A percentile compares a stretch with the other conserved stretches of the same genome.
Evolutionary conservation across 1,140 invertebrate species (phyloP).

Genomic region (Agrypnia vestita): DNA sequence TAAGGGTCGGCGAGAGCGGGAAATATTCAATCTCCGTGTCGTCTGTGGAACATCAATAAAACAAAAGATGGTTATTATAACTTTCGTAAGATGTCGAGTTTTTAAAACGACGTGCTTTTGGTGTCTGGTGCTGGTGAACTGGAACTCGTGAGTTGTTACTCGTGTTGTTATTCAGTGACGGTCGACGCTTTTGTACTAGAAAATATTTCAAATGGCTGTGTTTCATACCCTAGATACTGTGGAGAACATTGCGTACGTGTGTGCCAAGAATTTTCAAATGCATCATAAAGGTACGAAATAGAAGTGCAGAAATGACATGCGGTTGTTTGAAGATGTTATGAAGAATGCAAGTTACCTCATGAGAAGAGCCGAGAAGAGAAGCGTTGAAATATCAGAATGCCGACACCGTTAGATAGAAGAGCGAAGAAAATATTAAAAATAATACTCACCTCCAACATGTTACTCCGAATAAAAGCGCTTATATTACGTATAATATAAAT

Average conservation of each 20-base stretch:
- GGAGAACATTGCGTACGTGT: conserved; percentile 26
- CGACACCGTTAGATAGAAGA: conserved; percentile 32
- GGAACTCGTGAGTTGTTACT: conserved; percentile 19
- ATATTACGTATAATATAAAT: background rate
- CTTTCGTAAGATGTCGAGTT: conserved; percentile 2
- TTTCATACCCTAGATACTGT: conserved; percentile 4
- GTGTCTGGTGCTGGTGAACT: conserved; percentile 24
- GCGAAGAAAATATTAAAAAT: background rate
- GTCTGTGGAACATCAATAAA: conserved; percentile 74
- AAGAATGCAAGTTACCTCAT: conserved; percentile 29
- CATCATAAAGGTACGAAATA: background rate
- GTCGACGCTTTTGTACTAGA: background rate
- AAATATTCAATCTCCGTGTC: conserved; percentile 85
- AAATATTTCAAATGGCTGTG: conserved; percentile 6
- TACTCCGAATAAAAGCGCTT: conserved; percentile 37
- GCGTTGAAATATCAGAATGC: conserved; percentile 25
- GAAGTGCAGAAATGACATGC: conserved; percentile 6
- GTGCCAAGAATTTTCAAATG: conserved; percentile 24
- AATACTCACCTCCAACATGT: conserved; percentile 26
- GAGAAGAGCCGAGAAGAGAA: conserved; percentile 11
- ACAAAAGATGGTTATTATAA: conserved; percentile 23
- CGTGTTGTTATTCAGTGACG: conserved; percentile 12
- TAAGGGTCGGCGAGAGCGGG: conserved; percentile 85
- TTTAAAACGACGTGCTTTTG: conserved; percentile 11
- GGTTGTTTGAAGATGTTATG: background rate